phyloP scores from a whole-genome alignment of 2,797 vertebrate genomes.

The Malurus leucopterus region DNA sequence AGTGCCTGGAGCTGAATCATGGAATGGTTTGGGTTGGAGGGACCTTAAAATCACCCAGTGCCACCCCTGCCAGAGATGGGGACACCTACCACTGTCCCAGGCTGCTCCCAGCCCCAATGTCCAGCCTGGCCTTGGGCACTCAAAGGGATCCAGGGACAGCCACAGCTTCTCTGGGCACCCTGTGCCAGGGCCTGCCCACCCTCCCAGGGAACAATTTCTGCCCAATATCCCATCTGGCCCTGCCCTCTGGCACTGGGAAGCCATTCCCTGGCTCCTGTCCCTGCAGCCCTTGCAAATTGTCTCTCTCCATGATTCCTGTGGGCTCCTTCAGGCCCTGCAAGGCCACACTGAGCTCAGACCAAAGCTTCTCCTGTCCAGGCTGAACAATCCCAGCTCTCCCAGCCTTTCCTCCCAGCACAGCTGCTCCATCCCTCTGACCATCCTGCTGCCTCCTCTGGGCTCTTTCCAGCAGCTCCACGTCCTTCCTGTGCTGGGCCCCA shows the following conservation, averaged over 20 bases:
- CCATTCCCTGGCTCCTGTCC: background rate
- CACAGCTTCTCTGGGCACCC: background rate
- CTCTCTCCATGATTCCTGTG: background rate
- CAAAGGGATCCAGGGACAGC: background rate
- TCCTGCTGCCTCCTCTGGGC: background rate
- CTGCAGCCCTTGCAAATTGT: background rate
- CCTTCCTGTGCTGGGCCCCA: background rate
- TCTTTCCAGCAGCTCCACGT: background rate
- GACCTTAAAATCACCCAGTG: fast-evolving
- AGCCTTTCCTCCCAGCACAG: background rate
- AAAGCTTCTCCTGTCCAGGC: background rate
- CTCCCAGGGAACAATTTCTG: background rate
- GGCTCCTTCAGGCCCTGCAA: background rate
- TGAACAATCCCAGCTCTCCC: background rate
- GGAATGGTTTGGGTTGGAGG: background rate
- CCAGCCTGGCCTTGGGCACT: background rate
- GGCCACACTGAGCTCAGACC: background rate
- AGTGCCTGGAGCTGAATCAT: background rate
- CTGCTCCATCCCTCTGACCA: background rate
- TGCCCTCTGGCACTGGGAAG: background rate
- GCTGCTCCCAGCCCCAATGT: background rate
- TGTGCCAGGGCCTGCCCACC: background rate
- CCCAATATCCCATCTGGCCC: background rate
- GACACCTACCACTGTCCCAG: background rate
- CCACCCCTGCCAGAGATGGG: background rate